Evolutionary conservation across 2,113 vertebrate genomes (phyloP).

Genomic region (Hucho hucho): DNA sequence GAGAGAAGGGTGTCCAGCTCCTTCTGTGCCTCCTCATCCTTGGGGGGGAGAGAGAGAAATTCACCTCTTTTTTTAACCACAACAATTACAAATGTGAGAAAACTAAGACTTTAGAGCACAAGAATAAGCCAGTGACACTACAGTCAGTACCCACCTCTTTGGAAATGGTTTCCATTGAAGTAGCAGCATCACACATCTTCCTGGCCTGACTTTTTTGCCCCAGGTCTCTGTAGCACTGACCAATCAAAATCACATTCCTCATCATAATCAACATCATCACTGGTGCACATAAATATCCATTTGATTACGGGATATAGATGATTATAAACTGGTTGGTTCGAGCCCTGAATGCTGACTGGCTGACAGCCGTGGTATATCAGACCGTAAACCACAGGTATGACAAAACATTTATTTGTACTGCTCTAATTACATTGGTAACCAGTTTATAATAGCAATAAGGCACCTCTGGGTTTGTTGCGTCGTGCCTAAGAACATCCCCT

Average conservation of each 20-base stretch:
- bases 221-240: conserved; percentile 88
- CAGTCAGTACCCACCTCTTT: conserved; percentile 80
- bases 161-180: conserved; percentile 70
- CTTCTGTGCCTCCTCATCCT: conserved; percentile 88
- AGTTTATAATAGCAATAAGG: no score
- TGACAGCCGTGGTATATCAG: no score
- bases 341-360: no score
- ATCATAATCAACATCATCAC: not conserved
- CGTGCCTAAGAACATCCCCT: no score
- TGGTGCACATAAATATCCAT: not conserved
- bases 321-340: no score
- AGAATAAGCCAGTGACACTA: not conserved
- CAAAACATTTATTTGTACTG: no score
- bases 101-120: not conserved
- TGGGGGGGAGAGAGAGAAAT: conserved; percentile 32
- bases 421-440: no score
- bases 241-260: conserved; percentile 5
- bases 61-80: not conserved
- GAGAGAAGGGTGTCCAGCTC: conserved; percentile 79
- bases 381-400: no score
- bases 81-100: no score
- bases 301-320: no score
- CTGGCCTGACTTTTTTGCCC: conserved; percentile 75
- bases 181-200: conserved; percentile 83
- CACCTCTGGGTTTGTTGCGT: no score